Percentiles rank a stretch among this genome's conserved stretches.
phyloP scores from a whole-genome alignment of 2,113 vertebrate genomes.

The Pseudorectes ferrugineus region DNA sequence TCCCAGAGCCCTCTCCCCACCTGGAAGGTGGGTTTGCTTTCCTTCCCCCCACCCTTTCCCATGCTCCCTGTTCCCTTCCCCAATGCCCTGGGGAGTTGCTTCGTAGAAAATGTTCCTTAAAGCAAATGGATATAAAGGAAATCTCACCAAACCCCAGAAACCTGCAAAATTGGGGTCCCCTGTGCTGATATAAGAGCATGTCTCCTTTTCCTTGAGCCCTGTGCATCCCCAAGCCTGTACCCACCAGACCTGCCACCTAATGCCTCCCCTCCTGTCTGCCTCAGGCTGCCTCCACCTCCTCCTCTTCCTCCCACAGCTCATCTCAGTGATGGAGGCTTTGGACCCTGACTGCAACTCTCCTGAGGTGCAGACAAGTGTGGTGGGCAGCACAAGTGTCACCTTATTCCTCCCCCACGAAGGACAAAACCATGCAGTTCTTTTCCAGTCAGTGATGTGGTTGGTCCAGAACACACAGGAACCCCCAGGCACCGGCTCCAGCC shows the following conservation, averaged over 20 bases:
- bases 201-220: background rate
- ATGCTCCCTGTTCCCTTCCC: background rate
- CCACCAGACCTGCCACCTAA: background rate
- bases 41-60: background rate
- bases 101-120: background rate
- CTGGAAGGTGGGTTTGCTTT: background rate
- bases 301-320: background rate
- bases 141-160: background rate
- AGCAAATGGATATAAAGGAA: background rate
- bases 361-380: background rate
- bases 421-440: background rate
- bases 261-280: background rate
- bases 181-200: background rate
- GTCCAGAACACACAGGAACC: background rate
- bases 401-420: background rate
- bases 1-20: background rate
- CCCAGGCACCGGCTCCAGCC: background rate
- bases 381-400: background rate
- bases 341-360: background rate
- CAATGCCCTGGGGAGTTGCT: accelerated
- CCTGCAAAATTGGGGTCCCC: accelerated
- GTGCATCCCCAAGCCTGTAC: background rate
- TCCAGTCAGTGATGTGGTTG: background rate
- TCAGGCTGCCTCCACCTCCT: background rate
- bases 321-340: background rate